A percentile compares a stretch with the other conserved stretches of the same genome.
These are phyloP conservation scores for Darevskia mixta DNA, from an alignment of 2,797 vertebrate species.

Conservation along the genomic window DNA sequence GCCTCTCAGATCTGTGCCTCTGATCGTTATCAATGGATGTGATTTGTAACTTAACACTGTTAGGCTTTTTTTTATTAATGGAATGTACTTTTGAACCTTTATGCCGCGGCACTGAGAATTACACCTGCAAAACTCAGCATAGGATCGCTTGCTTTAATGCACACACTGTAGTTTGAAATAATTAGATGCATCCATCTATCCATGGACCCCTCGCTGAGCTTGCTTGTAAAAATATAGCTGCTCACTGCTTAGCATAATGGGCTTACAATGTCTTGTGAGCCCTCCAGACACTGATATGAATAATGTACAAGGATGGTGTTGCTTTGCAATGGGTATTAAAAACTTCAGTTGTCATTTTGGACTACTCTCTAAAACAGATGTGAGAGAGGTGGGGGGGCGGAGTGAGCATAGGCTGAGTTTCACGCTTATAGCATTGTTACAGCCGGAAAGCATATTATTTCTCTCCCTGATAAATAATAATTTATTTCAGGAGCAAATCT, in stretches of 20 bases:
- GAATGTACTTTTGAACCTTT: neutral
- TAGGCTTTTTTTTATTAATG: neutral
- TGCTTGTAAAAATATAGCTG: constrained; percentile 17
- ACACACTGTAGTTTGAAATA: neutral
- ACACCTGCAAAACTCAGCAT: neutral
- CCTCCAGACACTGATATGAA: constrained; percentile 24
- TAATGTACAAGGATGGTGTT: constrained; percentile 12
- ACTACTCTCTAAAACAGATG: constrained; percentile 20
- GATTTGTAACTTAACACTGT: neutral
- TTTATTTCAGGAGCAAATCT: constrained; percentile 23
- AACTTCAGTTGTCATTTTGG: constrained; percentile 30
- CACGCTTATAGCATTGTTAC: neutral
- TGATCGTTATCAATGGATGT: neutral
- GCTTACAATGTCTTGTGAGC: constrained; percentile 13
- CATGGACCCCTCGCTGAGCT: neutral
- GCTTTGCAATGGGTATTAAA: constrained; percentile 21
- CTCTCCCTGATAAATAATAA: constrained; percentile 25
- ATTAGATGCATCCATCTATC: constrained; percentile 39
- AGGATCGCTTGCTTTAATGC: neutral
- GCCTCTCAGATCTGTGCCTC: neutral
- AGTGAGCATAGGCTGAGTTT: neutral
- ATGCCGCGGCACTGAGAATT: neutral
- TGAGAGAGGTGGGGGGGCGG: neutral
- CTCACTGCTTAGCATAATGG: constrained; percentile 22
- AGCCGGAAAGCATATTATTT: neutral